phyloP scores from a whole-genome alignment of 2,113 vertebrate species.

The Cochlearius cochlearius region DNA sequence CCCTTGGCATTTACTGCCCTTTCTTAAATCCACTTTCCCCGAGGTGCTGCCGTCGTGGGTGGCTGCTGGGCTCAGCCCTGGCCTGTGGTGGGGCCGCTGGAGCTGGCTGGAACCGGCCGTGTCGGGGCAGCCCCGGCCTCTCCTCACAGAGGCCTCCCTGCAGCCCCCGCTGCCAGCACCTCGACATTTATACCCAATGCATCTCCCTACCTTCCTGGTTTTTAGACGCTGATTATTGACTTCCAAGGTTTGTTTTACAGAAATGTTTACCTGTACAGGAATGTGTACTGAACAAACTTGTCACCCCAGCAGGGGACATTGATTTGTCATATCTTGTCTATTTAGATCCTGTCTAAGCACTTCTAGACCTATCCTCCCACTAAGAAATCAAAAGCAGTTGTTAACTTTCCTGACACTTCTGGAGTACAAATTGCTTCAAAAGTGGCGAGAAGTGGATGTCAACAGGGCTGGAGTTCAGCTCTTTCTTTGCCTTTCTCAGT shows the following conservation, averaged over 20 bases:
- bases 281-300: neutral
- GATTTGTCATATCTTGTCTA: neutral
- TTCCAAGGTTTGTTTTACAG: neutral
- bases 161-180: neutral
- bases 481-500: neutral
- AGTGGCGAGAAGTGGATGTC: neutral
- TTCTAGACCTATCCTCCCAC: neutral
- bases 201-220: neutral
- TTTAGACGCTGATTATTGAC: neutral
- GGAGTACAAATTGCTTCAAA: neutral
- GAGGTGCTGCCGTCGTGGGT: no score
- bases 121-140: neutral
- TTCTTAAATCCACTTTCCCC: neutral
- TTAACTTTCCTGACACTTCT: neutral
- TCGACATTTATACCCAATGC: rapidly evolving
- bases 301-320: neutral
- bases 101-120: rapidly evolving
- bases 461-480: neutral
- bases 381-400: neutral
- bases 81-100: rapidly evolving
- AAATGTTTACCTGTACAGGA: neutral
- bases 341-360: neutral
- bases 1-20: neutral
- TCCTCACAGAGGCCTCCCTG: neutral
- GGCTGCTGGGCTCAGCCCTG: neutral